Percentiles rank a stretch among this genome's conserved stretches.
Evolutionary conservation across 1,140 invertebrate species (phyloP).

Genomic region (Centruroides vittatus): DNA sequence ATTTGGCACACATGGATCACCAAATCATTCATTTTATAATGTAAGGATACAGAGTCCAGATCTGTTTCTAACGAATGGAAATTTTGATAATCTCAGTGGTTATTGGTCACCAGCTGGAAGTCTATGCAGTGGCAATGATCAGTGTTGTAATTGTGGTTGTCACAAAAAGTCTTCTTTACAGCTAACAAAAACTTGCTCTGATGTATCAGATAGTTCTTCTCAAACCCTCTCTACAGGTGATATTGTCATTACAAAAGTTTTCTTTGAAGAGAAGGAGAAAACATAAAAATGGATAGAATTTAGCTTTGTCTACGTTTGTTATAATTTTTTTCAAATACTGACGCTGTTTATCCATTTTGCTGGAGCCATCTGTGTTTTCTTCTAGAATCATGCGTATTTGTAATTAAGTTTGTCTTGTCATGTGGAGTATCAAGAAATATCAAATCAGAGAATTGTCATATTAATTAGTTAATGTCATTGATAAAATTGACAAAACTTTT

Average conservation of each 20-base stretch:
- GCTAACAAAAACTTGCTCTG: constrained; percentile 8
- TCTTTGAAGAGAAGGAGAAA: constrained; percentile 40
- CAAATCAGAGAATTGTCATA: too few relatives aligned
- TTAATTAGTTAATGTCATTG: too few relatives aligned
- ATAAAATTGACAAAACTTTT: too few relatives aligned
- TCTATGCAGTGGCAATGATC: constrained; percentile 30
- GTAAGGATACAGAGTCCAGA: constrained; percentile 15
- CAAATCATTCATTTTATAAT: constrained; percentile 16
- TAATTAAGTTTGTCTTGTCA: too few relatives aligned
- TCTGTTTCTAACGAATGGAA: constrained; percentile 6
- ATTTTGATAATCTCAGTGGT: constrained; percentile 9
- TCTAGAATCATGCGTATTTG: too few relatives aligned
- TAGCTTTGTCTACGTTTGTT: too few relatives aligned
- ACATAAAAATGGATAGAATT: too few relatives aligned
- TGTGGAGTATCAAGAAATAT: too few relatives aligned
- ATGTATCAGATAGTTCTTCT: constrained; percentile 38
- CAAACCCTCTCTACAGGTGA: constrained; percentile 86
- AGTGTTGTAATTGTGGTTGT: constrained; percentile 35
- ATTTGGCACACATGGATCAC: constrained; percentile 6
- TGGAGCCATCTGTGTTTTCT: too few relatives aligned
- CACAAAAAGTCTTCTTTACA: constrained; percentile 38
- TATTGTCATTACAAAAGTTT: constrained; percentile 80
- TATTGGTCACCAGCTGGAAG: constrained; percentile 9
- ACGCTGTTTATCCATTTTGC: too few relatives aligned
- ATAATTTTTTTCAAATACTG: too few relatives aligned